Evolutionary conservation across 2,797 vertebrate genomes (phyloP), one percentile per base, ranked within the genome.

Genomic region (Microhierax caerulescens): DNA sequence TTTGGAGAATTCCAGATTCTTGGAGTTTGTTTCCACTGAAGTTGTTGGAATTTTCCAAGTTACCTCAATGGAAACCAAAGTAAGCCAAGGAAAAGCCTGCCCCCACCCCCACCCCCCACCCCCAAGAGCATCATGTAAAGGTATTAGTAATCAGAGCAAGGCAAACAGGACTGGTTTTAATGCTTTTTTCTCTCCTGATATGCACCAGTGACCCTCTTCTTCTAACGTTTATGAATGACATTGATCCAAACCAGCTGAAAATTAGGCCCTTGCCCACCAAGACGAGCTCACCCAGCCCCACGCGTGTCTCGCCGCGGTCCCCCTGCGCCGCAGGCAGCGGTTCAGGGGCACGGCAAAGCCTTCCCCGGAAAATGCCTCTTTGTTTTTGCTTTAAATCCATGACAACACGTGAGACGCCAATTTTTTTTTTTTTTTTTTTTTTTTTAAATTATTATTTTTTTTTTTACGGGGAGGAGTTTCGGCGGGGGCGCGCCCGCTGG

Each of bases 41-140:
- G 24, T 63, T 70, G 70, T 39, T 88, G 72, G 78, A 97, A 95
- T 95, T 95, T 97, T 96, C 93, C 84, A 1, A 81, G 69, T 75
- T 89, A 69, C 79, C 95, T 86, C 87, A 90, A 88, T 88, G 95
- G 96, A 96, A 96, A 95, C 27, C 75, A 88, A 85, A 90, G 54
- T 20, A 36, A 95, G n/a, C 72, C 90, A 88, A 75, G 41, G 92
- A 84, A 93, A 95, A 94, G 88, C 78, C 88, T 68, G 69, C 37
- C 37, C 37, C 37, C 37, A 10, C 37, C 9, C 5, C 37, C 37
- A 10, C 37, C 37, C 37, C 10, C 37, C 37, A 10, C 37, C 37
- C 37, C 37, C 37, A 10, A 80, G 68, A 69, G 24, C 25, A 75
- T 34, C 68, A 32, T 50, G 81, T 47, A 73, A 89, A 83, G 57